phyloP scores from a whole-genome alignment of 2,888 invertebrate genomes.

The Sarcophaga subvicina region DNA sequence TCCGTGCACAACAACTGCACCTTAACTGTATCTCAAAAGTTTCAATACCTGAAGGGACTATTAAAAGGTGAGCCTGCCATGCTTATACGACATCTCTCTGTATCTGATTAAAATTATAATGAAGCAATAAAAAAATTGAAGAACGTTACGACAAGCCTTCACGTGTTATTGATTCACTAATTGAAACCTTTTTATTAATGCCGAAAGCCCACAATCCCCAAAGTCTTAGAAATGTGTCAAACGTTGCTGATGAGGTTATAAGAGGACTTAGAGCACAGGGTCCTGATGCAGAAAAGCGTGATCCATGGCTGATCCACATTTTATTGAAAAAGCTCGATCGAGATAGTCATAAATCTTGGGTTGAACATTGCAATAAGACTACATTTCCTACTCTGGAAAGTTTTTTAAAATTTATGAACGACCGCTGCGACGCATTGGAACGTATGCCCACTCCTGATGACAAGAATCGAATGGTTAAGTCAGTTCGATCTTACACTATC shows the following conservation, averaged over 20 bases:
- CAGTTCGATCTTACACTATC: not conserved
- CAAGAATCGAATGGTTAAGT: not conserved
- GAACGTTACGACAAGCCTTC: conserved; percentile 41
- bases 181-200: conserved; percentile 27
- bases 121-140: conserved; percentile 34
- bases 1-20: too few species aligned
- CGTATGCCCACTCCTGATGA: conserved; percentile 9
- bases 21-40: too few species aligned
- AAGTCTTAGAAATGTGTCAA: conserved; percentile 1
- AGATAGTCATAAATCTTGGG: conserved; percentile 44
- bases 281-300: conserved; percentile 33
- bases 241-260: conserved; percentile 44
- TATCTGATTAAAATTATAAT: too few species aligned
- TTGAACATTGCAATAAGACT: conserved; percentile 16
- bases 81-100: too few species aligned
- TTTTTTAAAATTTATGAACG: conserved; percentile 14
- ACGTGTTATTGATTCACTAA: conserved; percentile 47
- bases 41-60: too few species aligned
- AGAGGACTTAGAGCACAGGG: conserved; percentile 34
- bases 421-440: conserved; percentile 2
- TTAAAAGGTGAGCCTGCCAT: too few species aligned
- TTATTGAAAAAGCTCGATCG: conserved; percentile 43
- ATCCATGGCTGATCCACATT: conserved; percentile 54
- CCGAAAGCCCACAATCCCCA: not conserved
- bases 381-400: conserved; percentile 30